Evolutionary conservation across 2,888 invertebrate genomes (phyloP).

Genomic region (Caenorhabditis japonica): DNA sequence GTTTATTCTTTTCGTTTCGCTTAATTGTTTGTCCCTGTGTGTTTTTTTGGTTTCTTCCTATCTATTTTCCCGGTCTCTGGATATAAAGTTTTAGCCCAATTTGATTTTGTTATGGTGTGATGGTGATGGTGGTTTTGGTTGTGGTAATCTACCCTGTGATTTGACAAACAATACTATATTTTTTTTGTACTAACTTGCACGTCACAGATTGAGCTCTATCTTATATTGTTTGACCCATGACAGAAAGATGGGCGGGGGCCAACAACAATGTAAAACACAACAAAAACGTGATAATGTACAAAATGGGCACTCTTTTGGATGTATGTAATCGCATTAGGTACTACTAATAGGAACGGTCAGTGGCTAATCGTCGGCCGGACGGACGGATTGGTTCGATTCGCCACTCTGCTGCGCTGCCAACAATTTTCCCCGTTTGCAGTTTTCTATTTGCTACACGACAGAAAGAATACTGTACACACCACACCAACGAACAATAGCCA

Average conservation of each 20-base stretch:
- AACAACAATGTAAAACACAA: no score
- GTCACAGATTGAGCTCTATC: no score
- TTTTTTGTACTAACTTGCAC: no score
- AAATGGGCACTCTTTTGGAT: slow-evolving; percentile 1
- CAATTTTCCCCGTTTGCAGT: not conserved
- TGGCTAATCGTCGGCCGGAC: slow-evolving; percentile 5
- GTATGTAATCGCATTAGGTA: slow-evolving; percentile 29
- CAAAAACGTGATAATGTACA: slow-evolving; percentile 27
- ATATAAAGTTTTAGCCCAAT: slow-evolving; percentile 40
- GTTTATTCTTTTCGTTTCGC: slow-evolving; percentile 3
- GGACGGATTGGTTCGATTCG: slow-evolving; percentile 11
- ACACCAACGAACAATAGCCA: no score
- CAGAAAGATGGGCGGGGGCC: no score
- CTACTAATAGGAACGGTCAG: slow-evolving; percentile 28
- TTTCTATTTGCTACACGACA: no score
- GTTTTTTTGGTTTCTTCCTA: slow-evolving; percentile 12
- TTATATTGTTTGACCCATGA: no score
- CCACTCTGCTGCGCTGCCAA: not conserved
- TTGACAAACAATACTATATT: no score
- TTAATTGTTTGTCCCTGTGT: slow-evolving; percentile 12
- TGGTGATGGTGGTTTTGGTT: slow-evolving; percentile 21
- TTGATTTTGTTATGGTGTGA: not conserved
- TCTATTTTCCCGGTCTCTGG: no score
- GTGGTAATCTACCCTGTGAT: no score
- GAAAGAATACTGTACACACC: slow-evolving; percentile 26